Base-by-base conservation (phyloP, 2,113 vertebrate genomes). In the Gavialis gangeticus region DNA sequence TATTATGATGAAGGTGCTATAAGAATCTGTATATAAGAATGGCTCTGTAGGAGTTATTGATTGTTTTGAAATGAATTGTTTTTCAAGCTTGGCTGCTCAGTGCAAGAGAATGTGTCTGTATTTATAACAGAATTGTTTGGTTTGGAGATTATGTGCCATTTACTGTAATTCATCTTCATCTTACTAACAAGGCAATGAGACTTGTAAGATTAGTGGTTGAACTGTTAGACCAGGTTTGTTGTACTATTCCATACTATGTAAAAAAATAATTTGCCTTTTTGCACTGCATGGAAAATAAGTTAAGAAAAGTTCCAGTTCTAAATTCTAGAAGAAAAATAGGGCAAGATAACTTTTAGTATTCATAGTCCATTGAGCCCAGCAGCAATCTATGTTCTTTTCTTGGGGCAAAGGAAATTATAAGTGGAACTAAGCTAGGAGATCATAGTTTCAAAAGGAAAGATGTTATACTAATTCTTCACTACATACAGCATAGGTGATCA, bases 361-460 rank as follows among this genome's bases (percentile, higher is more conserved):
- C 27, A 21, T 71, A 71, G 21, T 34, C 30, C 10, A 1, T 58
- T 75, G 67, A 81, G 25, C 5, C 27, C 8, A 62, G 10, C 37
- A 73, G 27, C 56, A 1, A 1, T 4, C n/a, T 24, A 14, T 34
- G 11, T 4, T 4, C 3, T 34, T 37, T 8, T 15, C 4, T 71
- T 15, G 85, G 14, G 81, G 88, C 12, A 13, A 3, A 3, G 11
- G 59, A 60, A 83, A 78, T 56, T 79, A 75, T 0, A 27, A 46
- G 11, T 54, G 24, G 59, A 24, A 66, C 27, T 66, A 66, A 28
- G n/a, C 18, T 30, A 69, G n/a, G n/a, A 19, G 30, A 10, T 69
- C 10, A 19, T 30, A 27, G 66, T 18, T 69, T 34, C 28, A 63
- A 64, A 78, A 11, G 12, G 55, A 22, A 54, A 55, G 4, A 10